These are phyloP conservation scores for Eremobia ochroleuca DNA, from an alignment of 2,888 invertebrate genomes.

Conservation along the genomic window DNA sequence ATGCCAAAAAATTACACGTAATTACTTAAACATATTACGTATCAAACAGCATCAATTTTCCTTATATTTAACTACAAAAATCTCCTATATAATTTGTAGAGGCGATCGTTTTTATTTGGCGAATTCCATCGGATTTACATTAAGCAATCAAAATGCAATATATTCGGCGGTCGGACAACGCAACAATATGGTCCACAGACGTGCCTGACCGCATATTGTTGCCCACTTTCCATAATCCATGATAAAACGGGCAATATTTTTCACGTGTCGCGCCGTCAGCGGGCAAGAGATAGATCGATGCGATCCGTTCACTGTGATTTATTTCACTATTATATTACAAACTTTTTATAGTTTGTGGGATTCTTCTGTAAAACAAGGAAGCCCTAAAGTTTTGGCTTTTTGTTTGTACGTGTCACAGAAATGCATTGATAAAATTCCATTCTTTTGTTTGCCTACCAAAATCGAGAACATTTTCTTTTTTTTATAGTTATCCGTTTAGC, in stretches of 20 bases:
- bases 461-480: no score
- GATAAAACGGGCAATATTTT: constrained; percentile 73
- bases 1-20: no score
- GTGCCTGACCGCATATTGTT: constrained; percentile 54
- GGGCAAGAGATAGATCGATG: constrained; percentile 77
- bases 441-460: background rate
- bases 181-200: constrained; percentile 33
- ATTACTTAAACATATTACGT: no score
- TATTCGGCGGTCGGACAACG: constrained; percentile 7
- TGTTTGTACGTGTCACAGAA: background rate
- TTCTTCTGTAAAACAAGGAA: background rate
- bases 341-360: constrained; percentile 58
- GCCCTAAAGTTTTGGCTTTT: background rate
- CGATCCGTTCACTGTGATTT: constrained; percentile 75
- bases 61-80: background rate
- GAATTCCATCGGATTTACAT: constrained; percentile 18
- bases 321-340: constrained; percentile 72
- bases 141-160: constrained; percentile 44
- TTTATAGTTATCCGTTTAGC: no score
- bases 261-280: constrained; percentile 67
- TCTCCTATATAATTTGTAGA: background rate
- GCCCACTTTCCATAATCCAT: constrained; percentile 68
- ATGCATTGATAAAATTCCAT: background rate
- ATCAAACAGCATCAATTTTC: background rate
- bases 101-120: background rate